These are phyloP conservation scores for Australoheros scitulus DNA, from an alignment of 2,113 vertebrate genomes.

Conservation along the genomic window DNA sequence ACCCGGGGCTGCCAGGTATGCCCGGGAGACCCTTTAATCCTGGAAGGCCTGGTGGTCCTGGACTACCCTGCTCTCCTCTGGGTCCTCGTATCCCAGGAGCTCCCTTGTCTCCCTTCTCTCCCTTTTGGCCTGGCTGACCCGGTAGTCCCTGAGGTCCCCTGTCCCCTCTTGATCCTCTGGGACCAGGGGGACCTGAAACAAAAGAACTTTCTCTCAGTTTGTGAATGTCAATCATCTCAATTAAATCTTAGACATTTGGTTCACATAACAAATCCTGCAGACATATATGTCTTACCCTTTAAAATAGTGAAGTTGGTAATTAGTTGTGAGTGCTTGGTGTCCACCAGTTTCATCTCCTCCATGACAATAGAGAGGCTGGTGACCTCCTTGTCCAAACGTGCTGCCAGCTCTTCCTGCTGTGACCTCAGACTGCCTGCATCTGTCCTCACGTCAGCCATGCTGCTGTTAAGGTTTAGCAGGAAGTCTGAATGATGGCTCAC, in stretches of 20 bases:
- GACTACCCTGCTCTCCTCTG: conserved; percentile 86
- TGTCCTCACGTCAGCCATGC: conserved; percentile 83
- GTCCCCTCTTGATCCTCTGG: conserved; percentile 92
- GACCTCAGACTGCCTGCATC: conserved; percentile 84
- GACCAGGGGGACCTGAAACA: conserved; percentile 93
- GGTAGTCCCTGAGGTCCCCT: conserved; percentile 86
- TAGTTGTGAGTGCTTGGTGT: conserved; percentile 94
- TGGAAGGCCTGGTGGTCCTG: conserved; percentile 84
- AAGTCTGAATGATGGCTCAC: conserved; percentile 90
- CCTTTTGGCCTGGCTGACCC: conserved; percentile 88
- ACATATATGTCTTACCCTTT: conserved; percentile 81
- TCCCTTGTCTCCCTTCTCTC: conserved; percentile 92
- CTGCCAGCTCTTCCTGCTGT: conserved; percentile 89
- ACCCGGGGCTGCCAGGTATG: conserved; percentile 86
- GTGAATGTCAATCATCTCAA: background rate
- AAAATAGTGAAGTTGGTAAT: conserved; percentile 98
- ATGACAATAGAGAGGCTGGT: conserved; percentile 91
- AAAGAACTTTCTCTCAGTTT: conserved; percentile 24
- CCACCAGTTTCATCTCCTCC: conserved; percentile 98
- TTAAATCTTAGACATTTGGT: background rate
- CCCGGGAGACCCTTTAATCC: conserved; percentile 90
- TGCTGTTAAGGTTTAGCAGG: conserved; percentile 86
- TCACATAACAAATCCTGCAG: background rate
- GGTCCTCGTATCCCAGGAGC: conserved; percentile 84
- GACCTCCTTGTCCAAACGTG: conserved; percentile 91